Evolutionary conservation across 2,113 vertebrate genomes (phyloP), one percentile per base, ranked within the genome.

Genomic region (Odontesthes bonariensis): DNA sequence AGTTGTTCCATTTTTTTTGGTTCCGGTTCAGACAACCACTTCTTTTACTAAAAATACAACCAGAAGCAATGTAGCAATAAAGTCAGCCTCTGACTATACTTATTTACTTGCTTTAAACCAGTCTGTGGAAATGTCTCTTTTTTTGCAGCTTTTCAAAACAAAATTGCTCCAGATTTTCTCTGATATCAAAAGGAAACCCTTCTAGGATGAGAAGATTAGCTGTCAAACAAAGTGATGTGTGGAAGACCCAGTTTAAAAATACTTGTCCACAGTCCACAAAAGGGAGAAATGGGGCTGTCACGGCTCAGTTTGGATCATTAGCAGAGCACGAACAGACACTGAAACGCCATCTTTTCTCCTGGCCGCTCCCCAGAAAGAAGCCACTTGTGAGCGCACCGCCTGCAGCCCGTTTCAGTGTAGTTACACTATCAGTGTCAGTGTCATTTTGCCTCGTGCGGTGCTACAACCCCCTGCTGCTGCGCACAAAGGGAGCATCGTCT

Each of bases 401-500:
- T 31, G 46, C 1, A 40, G 70, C 31, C 3, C 40, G 65, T 82
- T 64, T 73, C 55, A 59, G 51, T 71, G 67, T 79, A 62, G 58
- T 85, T 57, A 76, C 38, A 77, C 62, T 44, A 38, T 85, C 23
- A 61, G 44, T 42, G 32, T 70, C 73, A 17, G 22, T 69, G 44
- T 64, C 31, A 11, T 58, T 49, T 72, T 52, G 49, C 64, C 55
- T 75, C 74, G 44, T 22, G 61, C 51, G n/a, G 80, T 6, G 19
- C 49, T 56, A 12, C 59, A 70, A 75, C 51, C 56, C 54, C 75
- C 75, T 53, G 58, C 67, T 78, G 75, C 55, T 52, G 27, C 33
- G 38, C 9, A 53, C 63, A 63, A 8, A 69, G 54, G 13, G 72
- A 13, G 40, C 12, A 38, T 65, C 70, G 55, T 52, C 32, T 46